Evolutionary conservation across 2,888 invertebrate species (phyloP), one percentile per base, ranked within the genome.

Genomic region (Leptinotarsa tumamoca): DNA sequence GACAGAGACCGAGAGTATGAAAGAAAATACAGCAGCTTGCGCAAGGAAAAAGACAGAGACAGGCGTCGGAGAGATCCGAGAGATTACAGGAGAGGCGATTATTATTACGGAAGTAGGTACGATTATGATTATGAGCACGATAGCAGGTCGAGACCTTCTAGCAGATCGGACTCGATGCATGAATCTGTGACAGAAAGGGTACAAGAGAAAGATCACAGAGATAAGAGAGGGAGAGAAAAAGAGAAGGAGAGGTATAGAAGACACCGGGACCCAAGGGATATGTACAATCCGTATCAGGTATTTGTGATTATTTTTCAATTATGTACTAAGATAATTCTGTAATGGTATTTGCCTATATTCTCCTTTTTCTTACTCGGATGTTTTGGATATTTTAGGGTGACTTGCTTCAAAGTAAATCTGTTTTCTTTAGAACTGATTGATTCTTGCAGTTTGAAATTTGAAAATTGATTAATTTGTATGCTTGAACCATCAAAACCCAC

Each of bases 121-220:
- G 87, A 88, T n/a, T 87, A 88, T 58, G 86, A 87, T 67, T 88
- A 86, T 79, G 87, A 87, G 18, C 68, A 75, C 27, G 85, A 85
- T 17, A 80, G 82, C 23, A 83, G 85, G 78, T 79, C 82, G 54
- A 85, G 89, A 68, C 88, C 89, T 14, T 87, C 88, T 1, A 89
- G 89, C 82, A 84, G 88, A 58, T 87, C 89, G 4, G 89, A 89
- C 84, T 88, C 88, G 2, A 85, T 88, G 85, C 88, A 87, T 51
- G 88, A 88, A 72, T 85, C 87, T 2, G 87, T 86, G 74, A 82
- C 86, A 61, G 86, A 86, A 33, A 84, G 85, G 77, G 80, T 74
- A 84, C 83, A 84, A 43, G 85, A 89, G 71, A 87, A 89, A 76
- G 89, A 89, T 66, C 87, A 88, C 81, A 82, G 85, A 56, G 85